Evolutionary conservation across 2,113 vertebrate genomes (phyloP).

Genomic region (Motacilla alba): DNA sequence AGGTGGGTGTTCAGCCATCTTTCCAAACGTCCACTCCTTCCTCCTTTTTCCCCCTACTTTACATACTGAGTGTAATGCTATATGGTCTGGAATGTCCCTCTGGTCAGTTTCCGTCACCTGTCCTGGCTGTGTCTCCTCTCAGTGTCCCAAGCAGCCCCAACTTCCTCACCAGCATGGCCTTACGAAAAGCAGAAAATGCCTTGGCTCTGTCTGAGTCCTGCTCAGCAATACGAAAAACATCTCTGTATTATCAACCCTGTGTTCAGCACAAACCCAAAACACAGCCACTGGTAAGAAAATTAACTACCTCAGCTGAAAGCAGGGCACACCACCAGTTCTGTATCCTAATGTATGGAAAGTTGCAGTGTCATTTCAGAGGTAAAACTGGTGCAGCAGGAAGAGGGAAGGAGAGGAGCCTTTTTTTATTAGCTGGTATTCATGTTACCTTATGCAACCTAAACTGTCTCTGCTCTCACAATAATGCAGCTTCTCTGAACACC

Average conservation of each 20-base stretch:
- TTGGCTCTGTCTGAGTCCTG: background rate
- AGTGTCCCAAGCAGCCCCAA: too few relatives aligned
- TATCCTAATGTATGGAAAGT: background rate
- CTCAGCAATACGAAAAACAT: background rate
- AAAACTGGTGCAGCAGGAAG: background rate
- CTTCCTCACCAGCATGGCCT: background rate
- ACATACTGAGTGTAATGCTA: background rate
- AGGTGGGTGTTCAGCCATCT: background rate
- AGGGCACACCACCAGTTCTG: background rate
- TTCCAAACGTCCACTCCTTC: background rate
- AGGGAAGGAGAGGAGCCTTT: background rate
- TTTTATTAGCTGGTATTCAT: background rate
- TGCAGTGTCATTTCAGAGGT: background rate
- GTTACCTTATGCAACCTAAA: background rate
- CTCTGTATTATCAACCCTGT: background rate
- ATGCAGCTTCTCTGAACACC: background rate
- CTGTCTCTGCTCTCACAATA: background rate
- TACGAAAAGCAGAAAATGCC: background rate
- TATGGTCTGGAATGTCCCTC: background rate
- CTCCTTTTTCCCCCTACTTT: background rate
- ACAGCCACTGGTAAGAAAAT: background rate
- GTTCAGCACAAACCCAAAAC: background rate
- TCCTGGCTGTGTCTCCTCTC: background rate
- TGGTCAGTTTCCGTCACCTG: background rate
- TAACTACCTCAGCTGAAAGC: background rate